Percentiles rank a stretch among this genome's conserved stretches.
phyloP scores from a whole-genome alignment of 2,113 vertebrate species.

The Phycodurus eques region DNA sequence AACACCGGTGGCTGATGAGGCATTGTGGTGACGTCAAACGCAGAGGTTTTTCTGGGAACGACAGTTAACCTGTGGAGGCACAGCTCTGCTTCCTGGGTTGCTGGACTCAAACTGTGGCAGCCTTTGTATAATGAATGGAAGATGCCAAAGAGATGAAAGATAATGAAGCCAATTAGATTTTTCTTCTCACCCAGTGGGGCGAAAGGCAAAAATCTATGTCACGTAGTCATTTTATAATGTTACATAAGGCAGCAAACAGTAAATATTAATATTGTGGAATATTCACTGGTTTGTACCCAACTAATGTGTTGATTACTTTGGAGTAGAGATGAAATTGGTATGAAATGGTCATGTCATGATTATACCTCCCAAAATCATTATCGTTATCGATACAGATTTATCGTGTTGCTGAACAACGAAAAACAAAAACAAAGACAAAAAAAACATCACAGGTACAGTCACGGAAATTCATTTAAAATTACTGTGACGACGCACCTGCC shows the following conservation, averaged over 20 bases:
- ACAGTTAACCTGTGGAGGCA: conserved; percentile 60
- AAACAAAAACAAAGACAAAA: too few species aligned
- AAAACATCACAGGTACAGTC: too few species aligned
- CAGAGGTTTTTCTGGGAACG: conserved; percentile 50
- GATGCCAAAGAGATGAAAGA: conserved; percentile 63
- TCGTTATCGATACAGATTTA: too few species aligned
- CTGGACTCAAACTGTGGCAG: conserved; percentile 57
- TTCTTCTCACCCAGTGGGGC: conserved; percentile 41
- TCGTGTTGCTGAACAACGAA: too few species aligned
- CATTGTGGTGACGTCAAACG: conserved; percentile 68
- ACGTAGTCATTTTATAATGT: conserved; percentile 58
- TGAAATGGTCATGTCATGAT: neutral
- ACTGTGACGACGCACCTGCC: too few species aligned
- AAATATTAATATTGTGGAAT: conserved; percentile 37
- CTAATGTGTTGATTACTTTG: neutral
- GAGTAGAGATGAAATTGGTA: neutral
- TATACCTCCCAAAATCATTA: neutral
- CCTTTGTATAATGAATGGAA: conserved; percentile 64
- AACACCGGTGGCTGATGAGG: conserved; percentile 68
- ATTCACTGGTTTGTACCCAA: conserved; percentile 2
- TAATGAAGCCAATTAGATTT: conserved; percentile 68
- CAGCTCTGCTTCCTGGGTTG: conserved; percentile 55
- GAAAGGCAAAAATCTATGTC: conserved; percentile 54
- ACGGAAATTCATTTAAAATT: too few species aligned
- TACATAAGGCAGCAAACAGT: conserved; percentile 15